Base-by-base conservation (phyloP, 2,888 invertebrate species). In the Cryptocephalus moraei region DNA sequence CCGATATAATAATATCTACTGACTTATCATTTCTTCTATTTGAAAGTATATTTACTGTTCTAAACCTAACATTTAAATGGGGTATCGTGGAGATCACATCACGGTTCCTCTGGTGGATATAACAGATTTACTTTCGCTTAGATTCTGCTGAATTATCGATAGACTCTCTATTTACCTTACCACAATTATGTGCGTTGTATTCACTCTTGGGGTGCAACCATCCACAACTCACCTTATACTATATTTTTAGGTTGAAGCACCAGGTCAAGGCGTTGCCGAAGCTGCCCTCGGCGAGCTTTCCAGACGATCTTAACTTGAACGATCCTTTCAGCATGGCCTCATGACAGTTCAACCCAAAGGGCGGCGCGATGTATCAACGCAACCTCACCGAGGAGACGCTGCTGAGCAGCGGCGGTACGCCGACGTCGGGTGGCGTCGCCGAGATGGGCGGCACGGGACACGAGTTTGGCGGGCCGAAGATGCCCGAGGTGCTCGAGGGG, bases 281-380 rank as follows among this genome's bases (percentile, higher is more conserved):
- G 48, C 41, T 62, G 9, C 58, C 56, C 49, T 75, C 78, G n/a
- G 78, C 62, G 33, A 64, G 65, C 52, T 70, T 81, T 33, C 77
- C 81, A 47, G 82, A 83, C 63, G 83, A 83, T 59, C 73, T 81
- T 40, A 78, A 75, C 62, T 68, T 75, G 12, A 75, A 72, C 49
- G 82, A 83, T 69, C 81, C 82, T 0, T 82, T 81, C 65, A 81
- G 80, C 51, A 74, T 82, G 73, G 77, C 77, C 54, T 84, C 83
- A 77, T 84, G 84, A 84, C 84, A 84, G 75, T 82, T 83, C 77
- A 80, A 73, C 63, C 73, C 70, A 53, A 62, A 61, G 44, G 57
- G 53, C 40, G 48, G 44, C 42, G 60, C 54, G 49, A 72, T 80
- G 66, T 80, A 80, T 66, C 74, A 74, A 62, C 71, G 76, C 57